Conservation (phyloP, 2,888 invertebrate genomes). For the Leptinotarsa peninsularis region DNA sequence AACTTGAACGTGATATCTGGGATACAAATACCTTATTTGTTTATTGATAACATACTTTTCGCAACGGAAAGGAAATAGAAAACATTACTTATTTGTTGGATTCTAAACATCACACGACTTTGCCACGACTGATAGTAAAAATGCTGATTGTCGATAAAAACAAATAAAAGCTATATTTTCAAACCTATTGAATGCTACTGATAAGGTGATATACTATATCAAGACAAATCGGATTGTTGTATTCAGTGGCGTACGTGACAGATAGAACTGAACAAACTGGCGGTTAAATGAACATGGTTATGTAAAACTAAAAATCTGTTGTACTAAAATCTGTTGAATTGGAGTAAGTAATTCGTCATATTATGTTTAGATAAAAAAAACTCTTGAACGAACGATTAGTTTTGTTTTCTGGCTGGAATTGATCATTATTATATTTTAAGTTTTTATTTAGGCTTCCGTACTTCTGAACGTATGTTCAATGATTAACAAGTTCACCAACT, state of each 20-base stretch:
- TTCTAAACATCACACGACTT: constrained; percentile 4
- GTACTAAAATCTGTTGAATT: background rate
- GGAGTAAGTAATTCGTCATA: too few relatives aligned
- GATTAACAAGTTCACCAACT: too few relatives aligned
- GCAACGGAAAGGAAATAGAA: constrained; percentile 6
- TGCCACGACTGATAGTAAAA: constrained; percentile 23
- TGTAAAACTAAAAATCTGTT: background rate
- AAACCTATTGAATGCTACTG: constrained; percentile 28
- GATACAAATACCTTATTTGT: constrained; percentile 19
- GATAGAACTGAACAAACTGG: background rate
- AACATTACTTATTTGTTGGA: constrained; percentile 6
- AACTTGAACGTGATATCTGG: constrained; percentile 5
- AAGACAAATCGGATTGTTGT: background rate
- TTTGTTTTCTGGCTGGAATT: too few relatives aligned
- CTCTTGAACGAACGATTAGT: too few relatives aligned
- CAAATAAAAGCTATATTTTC: constrained; percentile 30
- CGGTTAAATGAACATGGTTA: background rate
- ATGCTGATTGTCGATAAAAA: constrained; percentile 35
- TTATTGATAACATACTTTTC: constrained; percentile 16
- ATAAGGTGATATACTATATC: constrained; percentile 25
- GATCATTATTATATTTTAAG: too few relatives aligned
- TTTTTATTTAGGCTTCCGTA: too few relatives aligned
- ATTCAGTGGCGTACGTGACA: background rate
- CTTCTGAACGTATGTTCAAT: too few relatives aligned
- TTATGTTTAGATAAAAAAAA: too few relatives aligned